Evolutionary conservation across 2,888 invertebrate species (phyloP).

Genomic region (Lydus trimaculatus): DNA sequence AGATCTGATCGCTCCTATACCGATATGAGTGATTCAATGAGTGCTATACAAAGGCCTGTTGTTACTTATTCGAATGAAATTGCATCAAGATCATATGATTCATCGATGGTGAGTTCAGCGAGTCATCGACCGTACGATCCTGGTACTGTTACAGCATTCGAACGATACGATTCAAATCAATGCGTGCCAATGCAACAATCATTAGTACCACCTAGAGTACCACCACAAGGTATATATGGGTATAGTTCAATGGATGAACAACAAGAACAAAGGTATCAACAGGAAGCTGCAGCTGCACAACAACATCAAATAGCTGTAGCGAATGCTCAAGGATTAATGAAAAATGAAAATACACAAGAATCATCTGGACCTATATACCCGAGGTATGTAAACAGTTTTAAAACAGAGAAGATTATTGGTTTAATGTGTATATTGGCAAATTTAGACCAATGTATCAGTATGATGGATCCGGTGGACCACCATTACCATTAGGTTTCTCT

Average conservation of each 20-base stretch:
- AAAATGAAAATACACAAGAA: conserved; percentile 72
- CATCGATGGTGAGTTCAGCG: conserved; percentile 61
- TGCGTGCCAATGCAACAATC: conserved; percentile 61
- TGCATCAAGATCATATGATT: conserved; percentile 61
- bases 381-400: conserved; percentile 60
- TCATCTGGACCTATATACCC: conserved; percentile 78
- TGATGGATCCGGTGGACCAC: conserved; percentile 74
- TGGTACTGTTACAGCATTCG: conserved; percentile 67
- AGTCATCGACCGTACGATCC: conserved; percentile 69
- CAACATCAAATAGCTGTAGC: conserved; percentile 65
- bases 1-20: conserved; percentile 64
- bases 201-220: conserved; percentile 60
- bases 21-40: conserved; percentile 70
- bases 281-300: conserved; percentile 57
- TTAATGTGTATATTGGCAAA: conserved; percentile 10
- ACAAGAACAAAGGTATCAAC: conserved; percentile 67
- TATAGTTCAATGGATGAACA: conserved; percentile 67
- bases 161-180: conserved; percentile 67
- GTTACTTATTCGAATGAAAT: conserved; percentile 68
- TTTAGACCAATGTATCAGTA: conserved; percentile 83
- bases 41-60: conserved; percentile 65
- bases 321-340: conserved; percentile 66
- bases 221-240: conserved; percentile 68
- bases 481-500: conserved; percentile 77
- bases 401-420: conserved; percentile 5